These are phyloP conservation scores for Callosobruchus maculatus DNA, from an alignment of 2,888 invertebrate genomes.

Conservation along the genomic window DNA sequence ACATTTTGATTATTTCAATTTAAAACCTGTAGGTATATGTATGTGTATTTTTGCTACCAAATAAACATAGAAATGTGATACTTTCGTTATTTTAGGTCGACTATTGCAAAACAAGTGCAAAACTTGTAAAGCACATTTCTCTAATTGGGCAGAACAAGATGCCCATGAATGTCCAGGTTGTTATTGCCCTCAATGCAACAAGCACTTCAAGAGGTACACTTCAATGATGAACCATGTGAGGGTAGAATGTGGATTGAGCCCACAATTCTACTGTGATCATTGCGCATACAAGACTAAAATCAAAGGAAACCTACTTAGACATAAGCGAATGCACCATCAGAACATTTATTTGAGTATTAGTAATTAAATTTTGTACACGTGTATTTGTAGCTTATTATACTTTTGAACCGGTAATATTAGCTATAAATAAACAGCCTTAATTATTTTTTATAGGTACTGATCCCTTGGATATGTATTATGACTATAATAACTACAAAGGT, in stretches of 20 bases:
- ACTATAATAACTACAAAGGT: too few relatives aligned
- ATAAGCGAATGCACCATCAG: constrained; percentile 5
- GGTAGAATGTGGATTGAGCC: constrained; percentile 27
- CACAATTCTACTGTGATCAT: constrained; percentile 22
- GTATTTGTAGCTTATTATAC: too few relatives aligned
- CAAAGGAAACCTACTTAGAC: constrained; percentile 16
- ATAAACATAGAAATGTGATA: too few relatives aligned
- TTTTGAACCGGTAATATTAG: too few relatives aligned
- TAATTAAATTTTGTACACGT: too few relatives aligned
- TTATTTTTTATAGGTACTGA: too few relatives aligned
- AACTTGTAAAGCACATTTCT: constrained; percentile 7
- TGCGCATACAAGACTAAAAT: constrained; percentile 24
- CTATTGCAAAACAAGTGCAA: too few relatives aligned
- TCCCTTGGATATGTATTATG: too few relatives aligned
- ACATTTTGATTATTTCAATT: too few relatives aligned
- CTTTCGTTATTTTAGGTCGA: not conserved
- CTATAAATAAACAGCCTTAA: too few relatives aligned
- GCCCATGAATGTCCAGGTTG: constrained; percentile 6
- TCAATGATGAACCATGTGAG: constrained; percentile 25
- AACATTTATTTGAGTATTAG: not conserved
- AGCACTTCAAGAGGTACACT: constrained; percentile 21
- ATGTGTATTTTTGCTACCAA: too few relatives aligned
- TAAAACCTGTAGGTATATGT: too few relatives aligned
- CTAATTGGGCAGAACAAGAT: constrained; percentile 11
- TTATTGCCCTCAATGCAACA: constrained; percentile 20